Evolutionary conservation across 2,888 invertebrate genomes (phyloP).

Genomic region (Crepidodera aurea): DNA sequence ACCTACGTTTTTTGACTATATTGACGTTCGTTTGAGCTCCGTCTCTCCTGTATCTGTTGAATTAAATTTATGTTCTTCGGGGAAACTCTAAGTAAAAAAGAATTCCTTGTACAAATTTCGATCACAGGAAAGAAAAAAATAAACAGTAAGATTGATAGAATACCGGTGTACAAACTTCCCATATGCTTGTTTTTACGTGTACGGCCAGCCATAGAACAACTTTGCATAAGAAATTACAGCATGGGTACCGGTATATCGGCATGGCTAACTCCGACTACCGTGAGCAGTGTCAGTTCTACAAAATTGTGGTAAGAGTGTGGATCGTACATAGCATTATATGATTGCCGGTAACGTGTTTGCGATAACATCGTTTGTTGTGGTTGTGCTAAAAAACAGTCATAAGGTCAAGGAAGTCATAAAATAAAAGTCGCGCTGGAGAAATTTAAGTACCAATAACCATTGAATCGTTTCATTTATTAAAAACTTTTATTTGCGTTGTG

Average conservation of each 20-base stretch:
- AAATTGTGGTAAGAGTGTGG: conserved; percentile 1
- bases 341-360: conserved; percentile 2
- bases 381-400: conserved; percentile 25
- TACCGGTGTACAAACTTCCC: no score
- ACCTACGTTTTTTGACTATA: no score
- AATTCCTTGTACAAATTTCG: no score
- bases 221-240: conserved; percentile 19
- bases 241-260: conserved; percentile 6
- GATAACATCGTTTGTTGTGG: conserved; percentile 3
- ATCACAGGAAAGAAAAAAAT: no score
- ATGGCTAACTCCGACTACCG: not conserved
- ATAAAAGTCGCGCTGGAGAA: not conserved
- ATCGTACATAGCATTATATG: not conserved
- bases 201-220: not conserved
- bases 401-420: conserved; percentile 37
- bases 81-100: no score
- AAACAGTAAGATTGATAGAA: no score
- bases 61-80: no score
- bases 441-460: not conserved
- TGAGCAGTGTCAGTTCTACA: not conserved
- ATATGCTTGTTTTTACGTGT: not conserved
- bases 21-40: no score
- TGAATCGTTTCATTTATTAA: not conserved
- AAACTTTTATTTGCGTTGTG: not conserved
- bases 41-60: no score